Conservation (phyloP, 2,888 invertebrate genomes). For the Andrena dorsata region DNA sequence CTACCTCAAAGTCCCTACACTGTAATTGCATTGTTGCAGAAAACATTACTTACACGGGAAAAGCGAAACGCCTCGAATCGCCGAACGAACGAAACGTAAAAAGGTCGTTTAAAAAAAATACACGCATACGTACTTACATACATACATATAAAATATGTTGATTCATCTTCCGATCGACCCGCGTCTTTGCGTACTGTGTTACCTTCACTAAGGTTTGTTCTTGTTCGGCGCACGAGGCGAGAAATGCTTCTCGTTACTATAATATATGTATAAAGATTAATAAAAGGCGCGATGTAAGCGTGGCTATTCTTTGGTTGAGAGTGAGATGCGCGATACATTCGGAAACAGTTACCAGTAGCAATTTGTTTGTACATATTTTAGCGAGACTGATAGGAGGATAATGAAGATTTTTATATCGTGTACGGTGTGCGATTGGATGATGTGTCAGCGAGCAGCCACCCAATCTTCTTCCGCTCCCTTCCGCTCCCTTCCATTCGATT, state of each 20-base stretch:
- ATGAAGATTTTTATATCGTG: slow-evolving; percentile 52
- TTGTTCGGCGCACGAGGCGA: slow-evolving; percentile 12
- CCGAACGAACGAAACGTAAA: slow-evolving; percentile 28
- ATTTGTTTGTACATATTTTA: slow-evolving; percentile 48
- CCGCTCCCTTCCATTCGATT: not conserved
- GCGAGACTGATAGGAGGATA: slow-evolving; percentile 24
- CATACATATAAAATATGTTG: not conserved
- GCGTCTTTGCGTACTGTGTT: not conserved
- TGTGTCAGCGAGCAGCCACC: not conserved
- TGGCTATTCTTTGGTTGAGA: slow-evolving; percentile 13
- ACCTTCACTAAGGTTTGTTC: slow-evolving; percentile 23
- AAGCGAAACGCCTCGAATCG: slow-evolving; percentile 14
- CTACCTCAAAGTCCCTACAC: slow-evolving; percentile 27
- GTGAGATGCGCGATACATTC: slow-evolving; percentile 33
- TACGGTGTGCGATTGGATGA: slow-evolving; percentile 8
- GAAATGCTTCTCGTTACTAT: slow-evolving; percentile 8
- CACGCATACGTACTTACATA: too few relatives aligned
- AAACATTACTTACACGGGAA: slow-evolving; percentile 17
- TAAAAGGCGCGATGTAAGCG: not conserved
- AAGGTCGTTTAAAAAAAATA: not conserved
- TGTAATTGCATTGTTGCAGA: not conserved
- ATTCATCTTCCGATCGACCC: slow-evolving; percentile 34
- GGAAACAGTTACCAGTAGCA: slow-evolving; percentile 34
- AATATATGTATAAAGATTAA: not conserved
- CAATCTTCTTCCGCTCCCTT: slow-evolving; percentile 7